Percentiles rank a stretch among this genome's conserved stretches.
Evolutionary conservation across 2,888 invertebrate species (phyloP).

Genomic region (Creontiades dilutus): DNA sequence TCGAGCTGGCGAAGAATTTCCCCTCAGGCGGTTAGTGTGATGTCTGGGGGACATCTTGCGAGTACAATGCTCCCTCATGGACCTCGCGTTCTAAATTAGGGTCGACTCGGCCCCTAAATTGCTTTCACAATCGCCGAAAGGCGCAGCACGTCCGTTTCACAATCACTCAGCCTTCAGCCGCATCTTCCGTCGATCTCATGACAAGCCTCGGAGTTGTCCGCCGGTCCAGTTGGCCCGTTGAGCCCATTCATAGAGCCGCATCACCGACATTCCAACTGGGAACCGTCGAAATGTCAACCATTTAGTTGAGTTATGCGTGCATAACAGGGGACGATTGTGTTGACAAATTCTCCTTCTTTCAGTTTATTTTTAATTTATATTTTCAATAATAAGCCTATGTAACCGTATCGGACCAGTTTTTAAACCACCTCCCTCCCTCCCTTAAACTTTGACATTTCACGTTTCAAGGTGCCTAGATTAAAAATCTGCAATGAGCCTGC

Average conservation of each 20-base stretch:
- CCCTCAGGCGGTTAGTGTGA: no score
- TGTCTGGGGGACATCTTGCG: neutral
- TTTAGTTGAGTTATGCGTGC: no score
- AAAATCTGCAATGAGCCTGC: no score
- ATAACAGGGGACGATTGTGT: no score
- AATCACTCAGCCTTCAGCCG: neutral
- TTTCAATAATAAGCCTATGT: no score
- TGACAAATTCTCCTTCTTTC: no score
- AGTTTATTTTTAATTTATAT: no score
- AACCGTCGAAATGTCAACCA: neutral
- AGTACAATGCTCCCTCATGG: slow-evolving; percentile 41
- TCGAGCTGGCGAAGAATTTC: no score
- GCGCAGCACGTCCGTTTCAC: slow-evolving; percentile 35
- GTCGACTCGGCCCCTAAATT: slow-evolving; percentile 25
- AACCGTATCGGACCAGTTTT: no score
- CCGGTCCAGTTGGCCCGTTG: neutral
- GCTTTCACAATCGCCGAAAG: slow-evolving; percentile 17
- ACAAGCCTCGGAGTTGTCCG: slow-evolving; percentile 18
- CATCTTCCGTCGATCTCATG: slow-evolving; percentile 1
- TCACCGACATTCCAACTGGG: neutral
- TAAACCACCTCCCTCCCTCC: no score
- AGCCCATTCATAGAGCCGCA: neutral
- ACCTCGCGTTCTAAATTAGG: neutral
- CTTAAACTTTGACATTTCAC: no score
- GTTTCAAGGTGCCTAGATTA: no score